phyloP scores from a whole-genome alignment of 2,797 vertebrate genomes.

The Clamator glandarius region DNA sequence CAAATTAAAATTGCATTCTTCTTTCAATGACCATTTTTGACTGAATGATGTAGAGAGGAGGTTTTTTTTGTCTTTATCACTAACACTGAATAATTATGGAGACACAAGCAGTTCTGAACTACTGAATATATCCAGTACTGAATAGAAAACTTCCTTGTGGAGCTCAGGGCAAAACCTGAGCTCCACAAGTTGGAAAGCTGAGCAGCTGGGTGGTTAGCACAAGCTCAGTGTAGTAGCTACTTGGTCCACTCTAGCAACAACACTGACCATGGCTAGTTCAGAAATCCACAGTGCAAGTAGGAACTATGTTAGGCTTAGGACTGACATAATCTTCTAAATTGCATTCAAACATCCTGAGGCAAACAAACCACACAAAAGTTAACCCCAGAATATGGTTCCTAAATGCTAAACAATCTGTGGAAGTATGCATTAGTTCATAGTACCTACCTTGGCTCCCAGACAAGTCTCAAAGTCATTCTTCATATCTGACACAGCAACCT shows the following conservation, averaged over 20 bases:
- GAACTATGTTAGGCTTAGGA: background rate
- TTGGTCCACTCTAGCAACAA: background rate
- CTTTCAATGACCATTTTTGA: background rate
- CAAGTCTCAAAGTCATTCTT: conserved; percentile 91
- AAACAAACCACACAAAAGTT: background rate
- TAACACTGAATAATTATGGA: background rate
- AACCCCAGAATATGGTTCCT: background rate
- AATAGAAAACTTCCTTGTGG: background rate
- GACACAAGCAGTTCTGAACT: background rate
- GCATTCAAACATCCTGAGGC: background rate
- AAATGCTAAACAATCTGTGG: background rate
- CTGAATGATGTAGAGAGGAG: background rate
- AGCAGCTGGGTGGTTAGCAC: background rate
- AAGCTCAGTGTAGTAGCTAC: background rate
- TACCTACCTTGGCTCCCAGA: conserved; percentile 88
- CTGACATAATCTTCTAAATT: background rate
- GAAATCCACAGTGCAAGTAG: background rate
- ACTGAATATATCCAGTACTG: background rate
- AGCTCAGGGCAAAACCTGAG: background rate
- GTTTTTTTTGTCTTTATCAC: background rate
- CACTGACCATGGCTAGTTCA: background rate
- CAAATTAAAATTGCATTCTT: background rate
- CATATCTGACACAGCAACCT: conserved; percentile 91
- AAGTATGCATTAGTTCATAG: conserved; percentile 1
- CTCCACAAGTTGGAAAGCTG: background rate